Conservation (phyloP, 1,140 invertebrate species). For the Drosophila quadrilineata region DNA sequence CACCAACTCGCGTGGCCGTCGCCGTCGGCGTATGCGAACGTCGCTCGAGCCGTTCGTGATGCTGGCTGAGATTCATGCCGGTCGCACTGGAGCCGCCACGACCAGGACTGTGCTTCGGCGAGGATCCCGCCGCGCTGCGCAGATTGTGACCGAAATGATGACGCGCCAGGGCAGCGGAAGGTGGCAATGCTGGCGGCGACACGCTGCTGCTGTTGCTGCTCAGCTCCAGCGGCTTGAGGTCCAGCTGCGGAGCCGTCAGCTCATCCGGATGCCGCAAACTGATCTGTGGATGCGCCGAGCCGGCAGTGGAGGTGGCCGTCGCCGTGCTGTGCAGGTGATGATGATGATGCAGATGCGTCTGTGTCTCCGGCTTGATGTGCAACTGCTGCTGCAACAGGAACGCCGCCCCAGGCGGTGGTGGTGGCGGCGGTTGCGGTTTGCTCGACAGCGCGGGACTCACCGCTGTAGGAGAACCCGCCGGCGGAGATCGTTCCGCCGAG, state of each 20-base stretch:
- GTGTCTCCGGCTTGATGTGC: constrained; percentile 73
- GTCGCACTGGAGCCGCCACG: constrained; percentile 27
- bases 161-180: constrained; percentile 43
- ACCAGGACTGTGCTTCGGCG: constrained; percentile 67
- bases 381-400: constrained; percentile 73
- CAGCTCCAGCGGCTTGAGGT: constrained; percentile 60
- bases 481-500: constrained; percentile 55
- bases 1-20: constrained; percentile 48
- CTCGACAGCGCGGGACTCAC: constrained; percentile 54
- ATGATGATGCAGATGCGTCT: constrained; percentile 71
- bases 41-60: constrained; percentile 54
- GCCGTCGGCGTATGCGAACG: constrained; percentile 63
- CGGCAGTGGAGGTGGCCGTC: not conserved
- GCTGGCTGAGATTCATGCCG: constrained; percentile 51
- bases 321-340: constrained; percentile 39
- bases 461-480: constrained; percentile 41
- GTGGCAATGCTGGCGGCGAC: constrained; percentile 56
- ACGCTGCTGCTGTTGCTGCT: constrained; percentile 39
- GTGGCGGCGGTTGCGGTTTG: constrained; percentile 40
- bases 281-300: constrained; percentile 56
- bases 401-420: constrained; percentile 53
- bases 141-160: constrained; percentile 59
- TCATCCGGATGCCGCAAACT: constrained; percentile 69
- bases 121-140: constrained; percentile 34
- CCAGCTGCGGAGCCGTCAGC: constrained; percentile 66